Evolutionary conservation across 1,140 invertebrate species (phyloP).

Genomic region (Cheumatopsyche charites): DNA sequence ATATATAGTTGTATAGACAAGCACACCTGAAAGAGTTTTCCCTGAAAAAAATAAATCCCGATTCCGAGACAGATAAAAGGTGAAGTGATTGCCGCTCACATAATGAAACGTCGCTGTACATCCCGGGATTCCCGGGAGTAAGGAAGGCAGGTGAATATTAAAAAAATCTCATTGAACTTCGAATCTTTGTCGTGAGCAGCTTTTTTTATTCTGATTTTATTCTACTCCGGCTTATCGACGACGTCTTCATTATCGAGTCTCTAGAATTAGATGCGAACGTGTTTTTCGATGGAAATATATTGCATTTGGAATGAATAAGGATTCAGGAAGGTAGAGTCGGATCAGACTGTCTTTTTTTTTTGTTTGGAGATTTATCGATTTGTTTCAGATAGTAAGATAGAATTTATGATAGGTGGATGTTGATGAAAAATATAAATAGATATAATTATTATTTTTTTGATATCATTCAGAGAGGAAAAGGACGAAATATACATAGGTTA

Average conservation of each 20-base stretch:
- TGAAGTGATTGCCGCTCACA: conserved; percentile 35
- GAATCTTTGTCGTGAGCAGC: not conserved
- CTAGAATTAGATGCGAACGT: not conserved
- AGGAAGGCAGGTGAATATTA: not conserved
- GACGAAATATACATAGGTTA: too few species aligned
- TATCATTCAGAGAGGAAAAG: too few species aligned
- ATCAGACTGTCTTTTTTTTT: too few species aligned
- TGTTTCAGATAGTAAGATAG: too few species aligned
- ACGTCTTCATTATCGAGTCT: not conserved
- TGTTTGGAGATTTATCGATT: too few species aligned
- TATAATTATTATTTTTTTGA: too few species aligned
- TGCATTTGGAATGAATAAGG: too few species aligned
- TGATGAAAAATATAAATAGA: too few species aligned
- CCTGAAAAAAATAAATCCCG: conserved; percentile 29
- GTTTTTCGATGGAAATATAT: too few species aligned
- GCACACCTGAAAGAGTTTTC: conserved; percentile 36
- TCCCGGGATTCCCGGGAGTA: not conserved
- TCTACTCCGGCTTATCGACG: not conserved
- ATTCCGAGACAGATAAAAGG: conserved; percentile 40
- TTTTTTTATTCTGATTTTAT: not conserved
- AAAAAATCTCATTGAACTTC: conserved; percentile 12
- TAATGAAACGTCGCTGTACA: conserved; percentile 36
- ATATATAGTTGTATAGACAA: too few species aligned
- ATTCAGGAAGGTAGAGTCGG: too few species aligned
- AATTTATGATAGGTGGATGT: too few species aligned